Evolutionary conservation across 2,113 vertebrate genomes (phyloP).

Genomic region (Cariama cristata): DNA sequence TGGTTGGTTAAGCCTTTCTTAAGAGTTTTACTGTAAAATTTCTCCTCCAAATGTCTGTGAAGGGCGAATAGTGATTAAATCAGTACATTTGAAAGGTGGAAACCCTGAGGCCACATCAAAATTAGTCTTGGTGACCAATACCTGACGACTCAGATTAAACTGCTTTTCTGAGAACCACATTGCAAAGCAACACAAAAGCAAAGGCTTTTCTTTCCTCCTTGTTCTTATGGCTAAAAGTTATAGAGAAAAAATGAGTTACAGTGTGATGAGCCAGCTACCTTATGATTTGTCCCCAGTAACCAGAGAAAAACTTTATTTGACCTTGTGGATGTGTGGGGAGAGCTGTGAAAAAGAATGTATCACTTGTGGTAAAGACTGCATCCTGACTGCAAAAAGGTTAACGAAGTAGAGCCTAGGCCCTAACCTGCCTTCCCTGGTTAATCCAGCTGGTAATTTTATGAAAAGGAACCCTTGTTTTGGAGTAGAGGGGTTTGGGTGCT

Average conservation of each 20-base stretch:
- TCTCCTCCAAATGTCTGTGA: not conserved
- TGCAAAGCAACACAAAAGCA: not conserved
- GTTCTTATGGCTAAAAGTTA: not conserved
- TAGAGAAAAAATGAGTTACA: not conserved
- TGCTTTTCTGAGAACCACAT: not conserved
- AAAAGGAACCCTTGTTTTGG: not conserved
- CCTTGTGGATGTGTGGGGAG: not conserved
- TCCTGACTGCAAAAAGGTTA: not conserved
- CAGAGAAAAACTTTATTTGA: slow-evolving; percentile 10
- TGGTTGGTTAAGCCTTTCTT: not conserved
- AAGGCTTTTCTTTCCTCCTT: not conserved
- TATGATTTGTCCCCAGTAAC: not conserved
- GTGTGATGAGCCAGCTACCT: not conserved
- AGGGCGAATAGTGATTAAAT: slow-evolving; percentile 36
- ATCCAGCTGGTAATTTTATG: not conserved
- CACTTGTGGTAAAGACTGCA: not conserved
- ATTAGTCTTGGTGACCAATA: slow-evolving; percentile 25
- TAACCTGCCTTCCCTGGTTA: not conserved
- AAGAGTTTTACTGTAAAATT: not conserved
- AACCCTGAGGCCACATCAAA: slow-evolving; percentile 18
- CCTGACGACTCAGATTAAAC: not conserved
- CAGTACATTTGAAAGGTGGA: not conserved
- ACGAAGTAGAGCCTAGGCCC: not conserved
- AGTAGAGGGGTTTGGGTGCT: not conserved
- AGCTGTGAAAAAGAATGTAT: not conserved